Evolutionary conservation across 2,888 invertebrate species (phyloP).

Genomic region (Autographa gamma): DNA sequence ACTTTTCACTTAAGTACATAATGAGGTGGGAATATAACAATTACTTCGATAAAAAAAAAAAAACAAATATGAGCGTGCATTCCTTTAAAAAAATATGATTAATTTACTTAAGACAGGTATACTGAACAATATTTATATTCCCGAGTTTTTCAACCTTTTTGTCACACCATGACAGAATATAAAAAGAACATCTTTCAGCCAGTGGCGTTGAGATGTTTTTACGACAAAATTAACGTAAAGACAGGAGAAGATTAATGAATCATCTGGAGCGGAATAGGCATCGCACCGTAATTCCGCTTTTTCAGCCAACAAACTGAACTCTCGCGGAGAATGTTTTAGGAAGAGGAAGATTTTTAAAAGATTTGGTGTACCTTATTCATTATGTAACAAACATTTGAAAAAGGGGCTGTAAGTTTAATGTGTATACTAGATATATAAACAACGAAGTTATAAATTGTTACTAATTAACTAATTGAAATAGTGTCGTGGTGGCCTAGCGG

Average conservation of each 20-base stretch:
- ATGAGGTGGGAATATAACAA: too few relatives aligned
- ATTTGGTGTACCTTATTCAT: neutral
- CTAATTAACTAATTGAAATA: too few relatives aligned
- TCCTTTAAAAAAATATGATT: too few relatives aligned
- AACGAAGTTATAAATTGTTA: too few relatives aligned
- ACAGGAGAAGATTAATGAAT: constrained; percentile 51
- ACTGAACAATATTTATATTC: neutral
- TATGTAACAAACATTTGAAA: too few relatives aligned
- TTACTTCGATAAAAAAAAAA: too few relatives aligned
- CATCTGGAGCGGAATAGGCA: constrained; percentile 34
- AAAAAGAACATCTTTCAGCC: constrained; percentile 20
- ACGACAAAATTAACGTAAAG: constrained; percentile 44
- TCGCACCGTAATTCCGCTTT: constrained; percentile 27
- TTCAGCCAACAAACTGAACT: constrained; percentile 31
- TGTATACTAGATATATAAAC: too few relatives aligned
- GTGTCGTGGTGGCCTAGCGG: too few relatives aligned
- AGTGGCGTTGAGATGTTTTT: constrained; percentile 24
- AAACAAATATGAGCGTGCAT: too few relatives aligned
- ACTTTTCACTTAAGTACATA: too few relatives aligned
- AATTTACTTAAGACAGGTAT: too few relatives aligned
- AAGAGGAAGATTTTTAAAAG: neutral
- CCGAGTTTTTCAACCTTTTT: neutral
- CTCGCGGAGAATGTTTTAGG: neutral
- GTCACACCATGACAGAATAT: neutral
- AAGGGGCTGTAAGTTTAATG: too few relatives aligned